A percentile compares a stretch with the other conserved stretches of the same genome.
Conservation (phyloP, 2,797 vertebrate genomes). For the Delichon dasypus region DNA sequence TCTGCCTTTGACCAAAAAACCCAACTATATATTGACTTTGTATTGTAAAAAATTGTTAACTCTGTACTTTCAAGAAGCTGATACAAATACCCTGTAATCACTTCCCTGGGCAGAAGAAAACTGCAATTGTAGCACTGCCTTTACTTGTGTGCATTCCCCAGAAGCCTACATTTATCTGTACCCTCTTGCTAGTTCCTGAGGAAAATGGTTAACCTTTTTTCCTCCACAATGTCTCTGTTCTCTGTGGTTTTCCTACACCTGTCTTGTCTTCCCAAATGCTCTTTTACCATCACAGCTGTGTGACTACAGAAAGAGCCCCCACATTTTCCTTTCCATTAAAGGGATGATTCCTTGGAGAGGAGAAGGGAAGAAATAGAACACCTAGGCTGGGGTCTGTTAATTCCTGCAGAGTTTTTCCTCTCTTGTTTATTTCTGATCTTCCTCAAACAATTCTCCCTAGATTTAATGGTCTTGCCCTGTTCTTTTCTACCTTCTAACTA, state of each 20-base stretch:
- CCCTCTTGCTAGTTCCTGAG: neutral
- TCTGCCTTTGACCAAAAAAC: neutral
- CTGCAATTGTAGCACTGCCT: neutral
- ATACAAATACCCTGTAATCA: neutral
- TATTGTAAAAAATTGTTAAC: neutral
- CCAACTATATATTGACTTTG: neutral
- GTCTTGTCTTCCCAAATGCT: neutral
- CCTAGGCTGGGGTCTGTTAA: neutral
- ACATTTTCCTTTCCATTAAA: neutral
- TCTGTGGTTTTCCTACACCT: neutral
- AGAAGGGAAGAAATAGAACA: neutral
- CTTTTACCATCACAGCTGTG: neutral
- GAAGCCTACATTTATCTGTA: fast-evolving
- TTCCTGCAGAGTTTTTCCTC: neutral
- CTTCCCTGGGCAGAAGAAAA: neutral
- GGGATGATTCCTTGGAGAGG: neutral
- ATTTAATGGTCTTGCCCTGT: neutral
- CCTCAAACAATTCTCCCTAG: neutral
- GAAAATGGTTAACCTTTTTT: neutral
- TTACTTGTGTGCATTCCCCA: neutral
- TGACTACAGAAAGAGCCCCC: neutral
- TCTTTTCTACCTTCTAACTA: neutral
- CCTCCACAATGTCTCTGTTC: neutral
- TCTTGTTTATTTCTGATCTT: neutral
- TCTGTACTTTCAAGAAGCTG: neutral